Evolutionary conservation across 2,888 invertebrate species (phyloP).

Genomic region (Drosophila falleni): DNA sequence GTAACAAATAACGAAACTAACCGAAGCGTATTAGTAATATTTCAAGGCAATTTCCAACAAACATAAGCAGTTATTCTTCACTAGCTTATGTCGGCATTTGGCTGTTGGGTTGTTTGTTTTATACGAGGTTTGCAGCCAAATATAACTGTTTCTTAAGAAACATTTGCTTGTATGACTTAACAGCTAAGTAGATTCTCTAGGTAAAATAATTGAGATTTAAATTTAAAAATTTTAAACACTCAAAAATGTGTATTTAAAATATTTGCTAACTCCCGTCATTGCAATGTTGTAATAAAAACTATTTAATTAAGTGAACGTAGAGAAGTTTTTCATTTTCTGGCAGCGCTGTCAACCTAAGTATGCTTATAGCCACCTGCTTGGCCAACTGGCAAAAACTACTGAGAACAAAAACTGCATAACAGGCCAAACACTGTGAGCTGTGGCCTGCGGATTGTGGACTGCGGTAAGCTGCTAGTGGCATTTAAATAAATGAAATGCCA

Average conservation of each 20-base stretch:
- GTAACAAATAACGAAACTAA: conserved; percentile 83
- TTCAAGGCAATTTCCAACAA: conserved; percentile 35
- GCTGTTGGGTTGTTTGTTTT: conserved; percentile 5
- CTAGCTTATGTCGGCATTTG: too few species aligned
- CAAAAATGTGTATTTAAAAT: too few species aligned
- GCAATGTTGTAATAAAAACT: conserved; percentile 1
- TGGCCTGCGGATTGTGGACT: conserved; percentile 8
- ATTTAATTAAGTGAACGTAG: conserved; percentile 10
- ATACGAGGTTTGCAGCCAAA: conserved; percentile 40
- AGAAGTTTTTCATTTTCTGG: neutral
- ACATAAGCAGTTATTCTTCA: too few species aligned
- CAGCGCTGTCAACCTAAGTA: neutral
- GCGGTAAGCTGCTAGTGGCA: conserved; percentile 15
- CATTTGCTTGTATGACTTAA: neutral
- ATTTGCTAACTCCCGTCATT: neutral
- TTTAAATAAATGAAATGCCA: conserved; percentile 16
- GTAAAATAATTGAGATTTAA: neutral
- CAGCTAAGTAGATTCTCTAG: neutral
- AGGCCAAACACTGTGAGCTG: neutral
- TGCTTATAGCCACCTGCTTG: conserved; percentile 11
- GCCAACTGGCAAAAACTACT: conserved; percentile 1
- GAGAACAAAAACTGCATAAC: conserved; percentile 9
- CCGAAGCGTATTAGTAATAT: conserved; percentile 84
- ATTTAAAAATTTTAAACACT: neutral
- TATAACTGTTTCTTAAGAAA: neutral